Evolutionary conservation across 2,113 vertebrate genomes (phyloP).

Genomic region (Hippolais icterina): DNA sequence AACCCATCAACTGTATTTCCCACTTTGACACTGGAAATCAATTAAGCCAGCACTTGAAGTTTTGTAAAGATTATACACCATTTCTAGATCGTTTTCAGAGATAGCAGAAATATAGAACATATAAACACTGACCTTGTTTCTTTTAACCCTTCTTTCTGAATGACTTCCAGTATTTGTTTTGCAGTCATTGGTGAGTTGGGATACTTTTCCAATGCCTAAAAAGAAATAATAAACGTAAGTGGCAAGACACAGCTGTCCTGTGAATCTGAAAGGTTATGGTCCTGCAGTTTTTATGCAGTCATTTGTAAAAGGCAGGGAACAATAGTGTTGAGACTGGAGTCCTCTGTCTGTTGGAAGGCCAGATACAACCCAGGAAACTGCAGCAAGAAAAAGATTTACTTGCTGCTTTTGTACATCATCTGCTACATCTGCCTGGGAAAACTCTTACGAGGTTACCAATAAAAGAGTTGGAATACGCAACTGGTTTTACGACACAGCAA

Average conservation of each 20-base stretch:
- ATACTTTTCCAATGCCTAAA: conserved; percentile 85
- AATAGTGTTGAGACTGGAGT: neutral
- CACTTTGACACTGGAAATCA: neutral
- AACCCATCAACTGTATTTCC: neutral
- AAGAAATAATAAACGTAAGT: conserved; percentile 62
- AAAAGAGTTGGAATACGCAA: neutral
- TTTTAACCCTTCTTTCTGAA: conserved; percentile 88
- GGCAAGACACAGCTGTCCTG: neutral
- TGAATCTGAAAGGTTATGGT: neutral
- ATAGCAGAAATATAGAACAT: neutral
- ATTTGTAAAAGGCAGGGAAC: conserved; percentile 21
- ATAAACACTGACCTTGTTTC: conserved; percentile 83
- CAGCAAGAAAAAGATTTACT: conserved; percentile 21
- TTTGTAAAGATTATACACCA: neutral
- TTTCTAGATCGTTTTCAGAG: neutral
- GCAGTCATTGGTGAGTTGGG: conserved; percentile 87
- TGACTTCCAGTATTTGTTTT: conserved; percentile 87
- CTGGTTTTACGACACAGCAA: conserved; percentile 17
- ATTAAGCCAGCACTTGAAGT: neutral
- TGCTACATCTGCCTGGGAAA: neutral
- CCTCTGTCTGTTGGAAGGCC: conserved; percentile 8
- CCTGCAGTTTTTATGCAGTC: conserved; percentile 6
- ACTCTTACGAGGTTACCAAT: conserved; percentile 43
- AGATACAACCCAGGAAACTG: neutral
- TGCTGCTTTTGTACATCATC: conserved; percentile 7